Conservation (phyloP, 2,113 vertebrate species). For the Oceanodroma tethys region DNA sequence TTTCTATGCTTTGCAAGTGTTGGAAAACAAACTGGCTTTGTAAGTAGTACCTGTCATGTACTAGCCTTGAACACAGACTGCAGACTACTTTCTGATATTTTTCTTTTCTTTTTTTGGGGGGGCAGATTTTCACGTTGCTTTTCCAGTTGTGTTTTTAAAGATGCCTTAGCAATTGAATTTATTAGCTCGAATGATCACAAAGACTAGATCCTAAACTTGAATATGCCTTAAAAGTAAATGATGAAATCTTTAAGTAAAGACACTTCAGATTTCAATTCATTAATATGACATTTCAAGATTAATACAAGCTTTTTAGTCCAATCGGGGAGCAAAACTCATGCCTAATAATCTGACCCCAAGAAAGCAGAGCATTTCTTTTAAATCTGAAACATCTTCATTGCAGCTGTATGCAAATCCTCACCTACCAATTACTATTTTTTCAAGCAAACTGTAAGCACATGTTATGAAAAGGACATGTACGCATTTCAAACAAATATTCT, state of each 20-base stretch:
- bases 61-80: neutral
- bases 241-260: neutral
- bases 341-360: neutral
- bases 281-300: neutral
- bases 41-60: neutral
- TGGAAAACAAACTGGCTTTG: neutral
- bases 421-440: neutral
- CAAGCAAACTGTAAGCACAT: neutral
- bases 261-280: neutral
- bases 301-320: neutral
- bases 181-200: neutral
- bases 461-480: neutral
- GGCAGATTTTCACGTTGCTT: neutral
- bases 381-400: neutral
- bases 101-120: rapidly evolving
- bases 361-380: neutral
- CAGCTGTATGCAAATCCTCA: neutral
- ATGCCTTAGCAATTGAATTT: neutral
- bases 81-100: neutral
- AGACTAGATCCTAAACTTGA: neutral
- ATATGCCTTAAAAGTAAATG: neutral
- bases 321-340: neutral
- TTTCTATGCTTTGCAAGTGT: neutral
- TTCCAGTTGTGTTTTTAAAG: neutral
- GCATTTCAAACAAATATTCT: neutral